These are phyloP conservation scores for Formica aserva DNA, from an alignment of 2,888 invertebrate genomes.

Conservation along the genomic window DNA sequence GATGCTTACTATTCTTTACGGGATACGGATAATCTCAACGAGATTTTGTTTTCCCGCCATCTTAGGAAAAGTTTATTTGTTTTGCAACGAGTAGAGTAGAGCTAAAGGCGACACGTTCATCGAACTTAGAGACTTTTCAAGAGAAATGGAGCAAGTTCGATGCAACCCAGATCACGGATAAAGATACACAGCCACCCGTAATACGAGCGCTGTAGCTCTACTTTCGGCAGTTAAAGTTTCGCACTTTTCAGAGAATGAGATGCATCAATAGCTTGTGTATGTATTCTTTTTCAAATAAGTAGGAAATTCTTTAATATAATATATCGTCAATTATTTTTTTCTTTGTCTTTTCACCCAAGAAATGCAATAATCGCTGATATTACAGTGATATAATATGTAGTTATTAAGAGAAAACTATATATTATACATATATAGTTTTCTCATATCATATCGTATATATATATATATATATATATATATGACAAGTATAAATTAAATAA, in stretches of 20 bases:
- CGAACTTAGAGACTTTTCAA: slow-evolving; percentile 58
- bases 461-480: background rate
- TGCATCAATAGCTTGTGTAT: slow-evolving; percentile 10
- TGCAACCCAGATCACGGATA: slow-evolving; percentile 49
- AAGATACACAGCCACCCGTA: slow-evolving; percentile 39
- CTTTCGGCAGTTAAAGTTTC: slow-evolving; percentile 44
- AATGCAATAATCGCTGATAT: background rate
- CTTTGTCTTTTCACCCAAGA: background rate
- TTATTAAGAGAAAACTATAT: background rate
- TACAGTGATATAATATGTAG: background rate
- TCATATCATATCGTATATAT: too few relatives aligned
- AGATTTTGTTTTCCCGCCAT: slow-evolving; percentile 54
- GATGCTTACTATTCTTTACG: slow-evolving; percentile 41
- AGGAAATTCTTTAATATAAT: background rate
- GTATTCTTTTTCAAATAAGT: slow-evolving; percentile 4
- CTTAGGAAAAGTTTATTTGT: slow-evolving; percentile 58
- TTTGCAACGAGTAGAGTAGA: slow-evolving; percentile 38
- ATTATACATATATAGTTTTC: background rate
- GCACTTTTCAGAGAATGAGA: slow-evolving; percentile 23
- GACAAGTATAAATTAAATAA: background rate
- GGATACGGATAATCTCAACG: slow-evolving; percentile 49
- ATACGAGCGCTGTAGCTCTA: slow-evolving; percentile 27
- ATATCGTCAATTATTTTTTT: background rate
- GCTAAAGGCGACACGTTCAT: slow-evolving; percentile 56
- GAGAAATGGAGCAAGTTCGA: slow-evolving; percentile 58